A percentile compares a stretch with the other conserved stretches of the same genome.
Evolutionary conservation across 1,140 invertebrate genomes (phyloP).

Genomic region (Zaprionus capensis): DNA sequence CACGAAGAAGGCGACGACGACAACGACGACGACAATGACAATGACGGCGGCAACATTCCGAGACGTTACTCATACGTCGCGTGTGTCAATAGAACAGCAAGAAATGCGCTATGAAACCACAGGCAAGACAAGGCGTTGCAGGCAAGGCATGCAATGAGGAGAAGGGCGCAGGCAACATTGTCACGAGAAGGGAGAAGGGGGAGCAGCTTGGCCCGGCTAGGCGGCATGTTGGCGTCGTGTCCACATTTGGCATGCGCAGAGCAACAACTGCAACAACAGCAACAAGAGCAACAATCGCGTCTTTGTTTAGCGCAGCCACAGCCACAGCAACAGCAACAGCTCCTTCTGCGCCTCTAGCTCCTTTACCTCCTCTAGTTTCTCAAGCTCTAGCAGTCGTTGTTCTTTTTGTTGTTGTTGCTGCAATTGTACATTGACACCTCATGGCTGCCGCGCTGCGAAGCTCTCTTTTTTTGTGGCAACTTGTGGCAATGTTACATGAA

Average conservation of each 20-base stretch:
- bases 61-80: conserved; percentile 69
- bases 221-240: conserved; percentile 74
- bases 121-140: conserved; percentile 5
- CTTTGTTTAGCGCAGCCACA: conserved; percentile 60
- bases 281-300: conserved; percentile 73
- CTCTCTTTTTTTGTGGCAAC: conserved; percentile 36
- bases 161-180: conserved; percentile 17
- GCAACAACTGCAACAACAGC: conserved; percentile 43
- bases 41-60: conserved; percentile 67
- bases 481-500: conserved; percentile 65
- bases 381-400: conserved; percentile 45
- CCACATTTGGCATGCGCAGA: conserved; percentile 76
- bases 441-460: conserved; percentile 43
- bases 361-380: neutral
- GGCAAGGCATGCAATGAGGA: neutral
- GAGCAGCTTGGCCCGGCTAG: neutral
- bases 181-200: neutral
- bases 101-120: conserved; percentile 58
- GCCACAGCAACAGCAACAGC: neutral
- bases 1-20: neutral
- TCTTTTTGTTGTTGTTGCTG: conserved; percentile 49
- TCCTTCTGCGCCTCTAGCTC: neutral
- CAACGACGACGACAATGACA: conserved; percentile 4
- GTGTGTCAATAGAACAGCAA: conserved; percentile 75
- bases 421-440: conserved; percentile 81